These are phyloP conservation scores for Chromis chromis DNA, from an alignment of 2,797 vertebrate genomes.

Conservation along the genomic window DNA sequence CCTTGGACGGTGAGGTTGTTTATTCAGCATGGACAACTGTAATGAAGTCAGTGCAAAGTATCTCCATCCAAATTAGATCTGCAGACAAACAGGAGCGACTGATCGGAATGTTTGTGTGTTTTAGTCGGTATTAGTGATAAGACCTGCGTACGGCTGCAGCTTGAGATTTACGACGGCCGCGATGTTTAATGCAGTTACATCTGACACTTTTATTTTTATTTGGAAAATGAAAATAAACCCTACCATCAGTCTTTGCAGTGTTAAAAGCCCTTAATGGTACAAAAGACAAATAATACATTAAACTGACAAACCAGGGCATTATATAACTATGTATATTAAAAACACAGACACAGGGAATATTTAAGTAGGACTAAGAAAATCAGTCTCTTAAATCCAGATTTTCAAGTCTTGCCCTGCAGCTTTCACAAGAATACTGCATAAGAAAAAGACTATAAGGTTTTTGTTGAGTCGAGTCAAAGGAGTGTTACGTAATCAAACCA, in stretches of 20 bases:
- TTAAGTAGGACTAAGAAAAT: conserved; percentile 2
- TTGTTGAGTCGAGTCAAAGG: background rate
- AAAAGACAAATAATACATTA: conserved; percentile 12
- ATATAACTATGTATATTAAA: conserved; percentile 6
- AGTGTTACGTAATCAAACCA: conserved; percentile 26
- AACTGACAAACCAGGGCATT: conserved; percentile 2
- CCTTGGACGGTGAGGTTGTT: conserved; percentile 16
- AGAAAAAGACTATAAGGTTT: background rate
- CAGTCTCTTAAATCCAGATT: background rate
- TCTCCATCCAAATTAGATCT: background rate
- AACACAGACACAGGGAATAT: conserved; percentile 28
- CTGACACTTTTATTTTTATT: background rate
- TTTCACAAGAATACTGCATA: background rate
- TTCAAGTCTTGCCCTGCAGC: background rate
- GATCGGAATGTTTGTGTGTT: background rate
- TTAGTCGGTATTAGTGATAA: background rate
- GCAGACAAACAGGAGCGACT: background rate
- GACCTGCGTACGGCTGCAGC: too few relatives aligned
- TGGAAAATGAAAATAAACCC: background rate
- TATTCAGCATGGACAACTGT: conserved; percentile 24
- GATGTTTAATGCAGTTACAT: background rate
- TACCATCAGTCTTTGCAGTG: background rate
- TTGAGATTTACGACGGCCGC: too few relatives aligned
- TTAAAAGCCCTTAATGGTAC: background rate
- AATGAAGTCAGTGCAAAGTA: background rate